Percentiles rank a stretch among this genome's conserved stretches.
These are phyloP conservation scores for Phenganax stokvisi DNA, from an alignment of 92 coral and sea anemone genomes.

Conservation along the genomic window DNA sequence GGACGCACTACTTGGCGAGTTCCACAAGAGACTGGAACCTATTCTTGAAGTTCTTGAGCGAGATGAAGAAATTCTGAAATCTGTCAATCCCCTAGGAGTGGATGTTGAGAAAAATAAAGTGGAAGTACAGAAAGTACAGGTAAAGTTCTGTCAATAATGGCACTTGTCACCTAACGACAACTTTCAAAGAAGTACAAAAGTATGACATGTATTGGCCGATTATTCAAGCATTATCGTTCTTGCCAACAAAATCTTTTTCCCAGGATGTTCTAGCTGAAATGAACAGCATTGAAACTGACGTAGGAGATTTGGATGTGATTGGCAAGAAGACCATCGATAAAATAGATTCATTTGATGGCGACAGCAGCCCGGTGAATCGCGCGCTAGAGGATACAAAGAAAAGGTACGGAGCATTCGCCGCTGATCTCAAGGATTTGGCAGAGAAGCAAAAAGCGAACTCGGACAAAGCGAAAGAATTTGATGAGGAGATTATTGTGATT, in stretches of 20 bases:
- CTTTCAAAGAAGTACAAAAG: no score
- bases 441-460: slow-evolving; percentile 32
- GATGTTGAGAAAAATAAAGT: slow-evolving; percentile 79
- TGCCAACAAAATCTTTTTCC: neutral
- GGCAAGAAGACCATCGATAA: slow-evolving; percentile 40
- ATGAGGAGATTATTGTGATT: slow-evolving; percentile 66
- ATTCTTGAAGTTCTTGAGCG: slow-evolving; percentile 54
- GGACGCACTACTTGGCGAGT: slow-evolving; percentile 44
- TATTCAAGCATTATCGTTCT: neutral
- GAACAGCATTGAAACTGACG: slow-evolving; percentile 44
- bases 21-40: slow-evolving; percentile 59
- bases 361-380: slow-evolving; percentile 45
- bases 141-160: slow-evolving; percentile 1
- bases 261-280: slow-evolving; percentile 56
- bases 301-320: slow-evolving; percentile 69
- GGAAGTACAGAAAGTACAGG: slow-evolving; percentile 71
- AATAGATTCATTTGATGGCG: slow-evolving; percentile 38
- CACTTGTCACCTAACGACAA: neutral
- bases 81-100: slow-evolving; percentile 60
- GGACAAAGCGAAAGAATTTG: slow-evolving; percentile 62
- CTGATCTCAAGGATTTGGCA: slow-evolving; percentile 30
- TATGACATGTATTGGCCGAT: neutral
- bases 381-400: slow-evolving; percentile 34
- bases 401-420: slow-evolving; percentile 30
- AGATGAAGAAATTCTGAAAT: slow-evolving; percentile 57